A percentile compares a stretch with the other conserved stretches of the same genome.
These are phyloP conservation scores for Chalcis sispes DNA, from an alignment of 2,888 invertebrate genomes.

Conservation along the genomic window DNA sequence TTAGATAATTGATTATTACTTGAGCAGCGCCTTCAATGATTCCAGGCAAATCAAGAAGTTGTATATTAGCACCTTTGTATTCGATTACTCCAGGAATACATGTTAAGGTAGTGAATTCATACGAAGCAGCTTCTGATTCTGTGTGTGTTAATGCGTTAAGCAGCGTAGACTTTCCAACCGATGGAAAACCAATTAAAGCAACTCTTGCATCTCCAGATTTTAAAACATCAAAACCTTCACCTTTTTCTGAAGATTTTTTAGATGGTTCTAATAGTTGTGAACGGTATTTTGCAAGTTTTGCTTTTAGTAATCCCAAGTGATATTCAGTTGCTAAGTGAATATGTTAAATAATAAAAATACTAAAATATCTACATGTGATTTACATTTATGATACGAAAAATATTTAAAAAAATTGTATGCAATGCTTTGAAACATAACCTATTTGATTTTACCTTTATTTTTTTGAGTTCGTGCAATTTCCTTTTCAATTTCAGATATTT, in stretches of 20 bases:
- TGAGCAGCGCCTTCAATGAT: constrained; percentile 99
- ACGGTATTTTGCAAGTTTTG: constrained; percentile 95
- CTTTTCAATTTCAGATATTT: constrained; percentile 98
- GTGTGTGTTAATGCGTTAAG: constrained; percentile 96
- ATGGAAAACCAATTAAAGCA: constrained; percentile 98
- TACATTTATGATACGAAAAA: no score
- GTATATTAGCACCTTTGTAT: constrained; percentile 99
- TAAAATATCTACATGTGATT: no score
- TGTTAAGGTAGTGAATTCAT: constrained; percentile 99
- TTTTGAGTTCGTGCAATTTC: constrained; percentile 99
- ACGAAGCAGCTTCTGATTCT: constrained; percentile 96
- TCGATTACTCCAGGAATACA: constrained; percentile 99
- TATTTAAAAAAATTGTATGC: no score
- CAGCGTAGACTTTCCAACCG: constrained; percentile 98
- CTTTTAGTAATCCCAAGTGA: constrained; percentile 97
- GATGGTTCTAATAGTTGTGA: constrained; percentile 96
- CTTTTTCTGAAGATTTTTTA: constrained; percentile 95
- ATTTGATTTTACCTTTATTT: constrained; percentile 89
- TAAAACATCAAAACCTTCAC: constrained; percentile 98
- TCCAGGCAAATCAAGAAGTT: constrained; percentile 97
- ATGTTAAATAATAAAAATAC: no score
- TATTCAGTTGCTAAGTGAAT: constrained; percentile 94
- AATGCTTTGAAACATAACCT: constrained; percentile 43
- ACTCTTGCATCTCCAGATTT: constrained; percentile 99
- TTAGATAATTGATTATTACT: constrained; percentile 67